Base-by-base conservation (phyloP, 2,888 invertebrate species). In the Bombylius discolor region DNA sequence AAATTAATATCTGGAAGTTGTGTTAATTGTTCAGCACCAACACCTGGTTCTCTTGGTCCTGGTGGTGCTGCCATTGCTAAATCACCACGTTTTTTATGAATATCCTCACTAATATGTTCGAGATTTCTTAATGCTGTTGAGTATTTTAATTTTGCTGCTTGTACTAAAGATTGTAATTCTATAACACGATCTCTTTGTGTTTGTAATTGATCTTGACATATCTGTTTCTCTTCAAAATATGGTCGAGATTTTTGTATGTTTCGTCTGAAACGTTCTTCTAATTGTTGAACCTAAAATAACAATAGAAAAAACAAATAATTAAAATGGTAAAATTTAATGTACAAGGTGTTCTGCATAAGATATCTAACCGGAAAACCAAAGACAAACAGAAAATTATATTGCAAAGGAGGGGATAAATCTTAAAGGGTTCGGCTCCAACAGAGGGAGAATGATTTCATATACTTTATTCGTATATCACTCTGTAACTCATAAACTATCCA, bases 41-140 rank as follows among this genome's bases (percentile, higher is more conserved):
- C 87, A 1, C 87, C 87, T 0, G 87, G 87, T 65, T 87, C 85
- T 7, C 74, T 64, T 0, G 69, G 68, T 23, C 74, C 74, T 0
- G 72, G 67, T 44, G 74, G 74, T 51, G 70, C 65, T 51, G 65
- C 61, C 12, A 63, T 58, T 7, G 66, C 65, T 56, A 68, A 68
- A 55, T 69, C 70, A 45, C 75, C 73, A 54, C 75, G 68, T 60
- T 69, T 70, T 53, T 72, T 66, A 70, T 93, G 92, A 62, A 93
- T 94, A 68, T 93, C 91, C 74, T 94, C 92, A 9, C 94, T 94
- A 59, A 96, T 95, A 63, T 85, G 83, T 71, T 95, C 95, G 36
- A 96, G 77, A 61, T 86, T 84, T 62, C 85, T 84, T 49, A 96
- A 77, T 0, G 93, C 88, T 59, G 82, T 82, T 3, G 91, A 81